Percentiles rank a stretch among this genome's conserved stretches.
phyloP scores from a whole-genome alignment of 2,797 vertebrate genomes.

The Esox masquinongy region DNA sequence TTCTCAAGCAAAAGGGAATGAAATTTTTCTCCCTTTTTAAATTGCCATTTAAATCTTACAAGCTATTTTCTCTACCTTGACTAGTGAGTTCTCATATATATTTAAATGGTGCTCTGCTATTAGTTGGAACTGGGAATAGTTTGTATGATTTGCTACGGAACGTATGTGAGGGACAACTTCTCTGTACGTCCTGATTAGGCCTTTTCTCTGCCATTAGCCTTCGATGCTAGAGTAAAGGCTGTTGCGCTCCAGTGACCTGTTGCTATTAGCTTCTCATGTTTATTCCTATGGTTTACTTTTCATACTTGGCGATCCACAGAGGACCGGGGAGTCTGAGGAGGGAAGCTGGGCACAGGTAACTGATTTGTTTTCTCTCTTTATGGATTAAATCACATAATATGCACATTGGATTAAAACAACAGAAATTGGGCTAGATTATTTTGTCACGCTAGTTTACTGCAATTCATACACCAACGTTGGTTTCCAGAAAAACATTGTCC shows the following conservation, averaged over 20 bases:
- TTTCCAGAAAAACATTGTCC: neutral
- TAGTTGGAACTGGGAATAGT: conserved; percentile 6
- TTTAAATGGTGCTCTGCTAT: neutral
- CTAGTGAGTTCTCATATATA: conserved; percentile 10
- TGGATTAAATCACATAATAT: neutral
- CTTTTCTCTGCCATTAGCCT: neutral
- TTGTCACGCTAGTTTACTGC: neutral
- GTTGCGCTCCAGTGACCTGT: neutral
- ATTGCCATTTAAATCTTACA: conserved; percentile 9
- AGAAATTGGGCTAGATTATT: neutral
- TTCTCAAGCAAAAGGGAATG: conserved; percentile 2
- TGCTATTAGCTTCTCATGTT: neutral
- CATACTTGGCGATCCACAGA: conserved; percentile 69
- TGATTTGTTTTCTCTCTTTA: conserved; percentile 1
- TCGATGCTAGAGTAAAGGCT: neutral
- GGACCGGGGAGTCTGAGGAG: conserved; percentile 88
- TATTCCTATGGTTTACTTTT: neutral
- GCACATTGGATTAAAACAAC: too few species aligned
- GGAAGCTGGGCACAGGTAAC: conserved; percentile 98
- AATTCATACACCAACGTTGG: neutral
- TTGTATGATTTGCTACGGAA: neutral
- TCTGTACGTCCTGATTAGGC: neutral
- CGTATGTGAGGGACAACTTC: neutral
- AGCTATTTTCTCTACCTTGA: neutral
- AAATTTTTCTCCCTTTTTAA: neutral